Evolutionary conservation across 1,140 invertebrate genomes (phyloP), one percentile per base, ranked within the genome.

Genomic region (Formica selysi): DNA sequence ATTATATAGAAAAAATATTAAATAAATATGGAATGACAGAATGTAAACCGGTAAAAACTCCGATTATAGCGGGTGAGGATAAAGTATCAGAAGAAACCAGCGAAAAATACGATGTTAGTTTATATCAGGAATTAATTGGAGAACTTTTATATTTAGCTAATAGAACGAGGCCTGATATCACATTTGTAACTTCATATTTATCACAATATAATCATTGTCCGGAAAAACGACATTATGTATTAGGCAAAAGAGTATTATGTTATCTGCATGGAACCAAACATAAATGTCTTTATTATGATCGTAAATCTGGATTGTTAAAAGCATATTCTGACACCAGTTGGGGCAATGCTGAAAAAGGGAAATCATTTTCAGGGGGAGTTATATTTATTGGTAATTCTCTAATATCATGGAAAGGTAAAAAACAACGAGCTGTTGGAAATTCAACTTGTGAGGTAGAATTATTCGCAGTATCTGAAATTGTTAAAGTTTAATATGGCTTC

Each of bases 301-400:
- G 19, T 0, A 19, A 76, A 0, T 0, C 0, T 4, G 48, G 32
- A 29, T 2, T 6, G 4, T 32, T 86, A 64, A 57, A 41, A 19
- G 65, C 67, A 16, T 79, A 57, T 54, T n/a, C 41, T 5, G 74
- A 79, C 57, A 19, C 74, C 1, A 86, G 74, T 44, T 78, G 74
- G 74, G 67, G 84, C 41, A 86, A 86, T 8, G 84, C 36, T 4
- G 74, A 78, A 11, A 36, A 51, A 0, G 57, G 54, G 2, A 79
- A 79, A 54, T 86, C 67, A 0, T 79, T 86, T 22, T 86, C 67
- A 86, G 74, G 74, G 13, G 74, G 74, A 41, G 41, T 16, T 0
- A 64, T 86, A 8, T 38, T 64, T 3, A 11, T 86, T 13, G 59
- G 57, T 0, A 29, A 71, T 4, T 79, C 67, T 0, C 13, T 64